Base-by-base conservation (phyloP, 2,888 invertebrate species). In the Thera obeliscata region DNA sequence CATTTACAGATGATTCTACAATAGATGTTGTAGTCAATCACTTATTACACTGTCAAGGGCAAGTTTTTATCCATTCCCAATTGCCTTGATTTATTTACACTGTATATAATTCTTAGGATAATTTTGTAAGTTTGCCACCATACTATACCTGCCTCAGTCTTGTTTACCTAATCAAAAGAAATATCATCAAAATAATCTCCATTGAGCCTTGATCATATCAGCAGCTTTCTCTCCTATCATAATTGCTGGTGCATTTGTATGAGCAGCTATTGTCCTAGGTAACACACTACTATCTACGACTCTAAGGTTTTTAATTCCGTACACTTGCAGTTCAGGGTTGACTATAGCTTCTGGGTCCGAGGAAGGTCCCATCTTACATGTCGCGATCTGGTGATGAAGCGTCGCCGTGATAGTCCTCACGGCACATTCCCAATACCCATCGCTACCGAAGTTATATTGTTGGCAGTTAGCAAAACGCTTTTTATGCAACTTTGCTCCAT, bases 191-290 rank as follows among this genome's bases (percentile, higher is more conserved):
- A 62, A 74, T 55, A 88, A 74, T 57, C 77, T 85, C 95, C 95
- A 95, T 61, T 88, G 86, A 49, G 81, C 80, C 73, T 94, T 95
- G 61, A 96, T 94, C 83, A 95, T 89, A 80, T 95, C 96, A 0
- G 96, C 94, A 2, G 94, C 96, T 76, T 96, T 96, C 85, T 97
- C 96, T 0, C 95, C 96, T 43, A 96, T 94, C 96, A 96, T 96
- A 52, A 96, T 94, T 0, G 95, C 95, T 3, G 95, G 95, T 0
- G 95, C 96, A 63, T 95, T 95, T 0, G 96, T 96, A 82, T 96
- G 96, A 0, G 95, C 95, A 7, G 95, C 95, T 55, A 95, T 94
- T 6, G 96, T 94, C 61, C 93, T 88, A 0, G 96, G 96, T 82
- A 96, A 95, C 33, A 96, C 90, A 69, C 96, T 95, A 38, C 95